These are phyloP conservation scores for Drosophila paulistorum DNA, from an alignment of 1,140 invertebrate species.

Conservation along the genomic window DNA sequence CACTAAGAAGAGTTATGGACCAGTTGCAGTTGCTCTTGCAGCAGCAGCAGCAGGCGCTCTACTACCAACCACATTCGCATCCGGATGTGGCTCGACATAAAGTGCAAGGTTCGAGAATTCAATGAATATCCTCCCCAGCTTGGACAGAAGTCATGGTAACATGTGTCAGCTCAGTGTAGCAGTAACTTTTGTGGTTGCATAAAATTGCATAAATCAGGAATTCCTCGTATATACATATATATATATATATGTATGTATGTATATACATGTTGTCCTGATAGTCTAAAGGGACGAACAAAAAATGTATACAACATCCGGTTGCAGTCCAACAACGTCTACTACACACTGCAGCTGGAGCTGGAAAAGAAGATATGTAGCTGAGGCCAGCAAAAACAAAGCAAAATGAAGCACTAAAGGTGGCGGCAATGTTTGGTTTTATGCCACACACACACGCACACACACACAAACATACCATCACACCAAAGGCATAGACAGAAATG, in stretches of 20 bases:
- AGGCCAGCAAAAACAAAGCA: conserved; percentile 35
- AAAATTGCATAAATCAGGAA: conserved; percentile 65
- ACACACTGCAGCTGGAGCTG: conserved; percentile 19
- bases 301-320: conserved; percentile 18
- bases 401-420: conserved; percentile 35
- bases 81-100: background rate
- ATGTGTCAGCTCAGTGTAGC: conserved; percentile 58
- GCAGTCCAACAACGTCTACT: conserved; percentile 30
- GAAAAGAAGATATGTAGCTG: conserved; percentile 13
- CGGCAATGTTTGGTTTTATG: conserved; percentile 47
- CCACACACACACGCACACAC: conserved; percentile 10
- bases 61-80: background rate
- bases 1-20: conserved; percentile 15
- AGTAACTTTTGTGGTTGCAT: conserved; percentile 56
- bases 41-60: background rate
- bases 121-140: conserved; percentile 8
- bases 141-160: conserved; percentile 51
- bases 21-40: background rate
- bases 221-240: conserved; percentile 3
- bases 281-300: conserved; percentile 7
- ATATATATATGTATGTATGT: conserved; percentile 24
- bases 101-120: conserved; percentile 2
- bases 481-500: conserved; percentile 1
- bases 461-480: conserved; percentile 1
- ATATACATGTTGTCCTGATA: conserved; percentile 41